Conservation (phyloP, 2,797 vertebrate genomes). For the Margarornis squamiger region DNA sequence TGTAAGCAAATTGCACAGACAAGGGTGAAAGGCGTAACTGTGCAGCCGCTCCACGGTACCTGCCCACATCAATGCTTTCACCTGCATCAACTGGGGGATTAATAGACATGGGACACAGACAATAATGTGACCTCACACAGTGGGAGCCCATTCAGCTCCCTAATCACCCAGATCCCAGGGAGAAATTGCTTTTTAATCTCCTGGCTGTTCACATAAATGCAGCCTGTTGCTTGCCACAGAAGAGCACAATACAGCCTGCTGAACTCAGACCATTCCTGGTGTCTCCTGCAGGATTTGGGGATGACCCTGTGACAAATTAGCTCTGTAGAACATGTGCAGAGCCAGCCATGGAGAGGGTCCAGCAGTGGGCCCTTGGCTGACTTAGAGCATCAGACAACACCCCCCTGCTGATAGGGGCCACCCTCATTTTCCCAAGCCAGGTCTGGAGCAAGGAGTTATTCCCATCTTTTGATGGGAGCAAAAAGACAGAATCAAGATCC, state of each 20-base stretch:
- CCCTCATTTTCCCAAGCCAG: neutral
- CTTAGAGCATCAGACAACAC: neutral
- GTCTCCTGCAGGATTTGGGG: neutral
- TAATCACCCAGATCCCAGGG: neutral
- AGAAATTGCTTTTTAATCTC: neutral
- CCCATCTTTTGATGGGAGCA: neutral
- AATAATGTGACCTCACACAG: fast-evolving
- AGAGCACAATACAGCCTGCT: neutral
- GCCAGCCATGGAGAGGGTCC: neutral
- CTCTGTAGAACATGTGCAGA: neutral
- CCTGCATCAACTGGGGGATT: fast-evolving
- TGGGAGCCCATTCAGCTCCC: neutral
- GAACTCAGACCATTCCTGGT: neutral
- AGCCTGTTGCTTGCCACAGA: neutral
- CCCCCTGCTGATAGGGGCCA: neutral
- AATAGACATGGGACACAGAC: neutral
- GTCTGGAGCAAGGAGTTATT: neutral
- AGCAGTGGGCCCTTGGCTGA: neutral
- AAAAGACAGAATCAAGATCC: neutral
- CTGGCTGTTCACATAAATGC: neutral
- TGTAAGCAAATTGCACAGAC: neutral
- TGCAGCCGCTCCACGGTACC: neutral
- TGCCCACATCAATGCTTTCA: fast-evolving
- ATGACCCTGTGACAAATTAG: neutral
- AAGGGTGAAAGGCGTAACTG: neutral